Conservation (phyloP, 2,113 vertebrate genomes). For the Periophthalmodon schlosseri region DNA sequence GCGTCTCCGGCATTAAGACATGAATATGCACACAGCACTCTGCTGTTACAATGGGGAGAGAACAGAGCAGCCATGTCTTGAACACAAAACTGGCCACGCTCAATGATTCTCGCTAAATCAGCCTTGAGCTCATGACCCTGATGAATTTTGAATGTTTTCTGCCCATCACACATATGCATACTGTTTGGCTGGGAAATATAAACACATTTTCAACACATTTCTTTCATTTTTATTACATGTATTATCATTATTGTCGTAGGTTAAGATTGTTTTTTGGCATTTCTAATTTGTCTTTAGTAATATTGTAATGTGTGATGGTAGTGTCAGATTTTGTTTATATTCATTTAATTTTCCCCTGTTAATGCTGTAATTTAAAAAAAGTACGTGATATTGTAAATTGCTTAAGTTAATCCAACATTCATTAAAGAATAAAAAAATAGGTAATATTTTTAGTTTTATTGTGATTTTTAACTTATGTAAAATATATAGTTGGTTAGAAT, state of each 20-base stretch:
- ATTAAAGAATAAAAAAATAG: neutral
- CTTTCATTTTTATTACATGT: neutral
- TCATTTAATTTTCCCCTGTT: neutral
- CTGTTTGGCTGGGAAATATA: conserved; percentile 25
- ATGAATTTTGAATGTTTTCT: conserved; percentile 57
- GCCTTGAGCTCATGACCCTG: conserved; percentile 55
- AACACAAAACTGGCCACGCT: conserved; percentile 3
- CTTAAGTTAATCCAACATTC: neutral
- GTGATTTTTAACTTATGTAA: neutral
- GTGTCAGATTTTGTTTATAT: neutral
- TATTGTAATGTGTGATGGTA: neutral
- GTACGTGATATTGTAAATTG: neutral
- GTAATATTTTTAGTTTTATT: neutral
- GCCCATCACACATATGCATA: conserved; percentile 37
- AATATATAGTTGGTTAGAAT: neutral
- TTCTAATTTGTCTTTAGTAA: neutral
- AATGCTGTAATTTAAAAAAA: neutral
- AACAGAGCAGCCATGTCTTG: conserved; percentile 27
- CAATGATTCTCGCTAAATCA: conserved; percentile 39
- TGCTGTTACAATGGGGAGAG: conserved; percentile 15
- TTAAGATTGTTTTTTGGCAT: neutral
- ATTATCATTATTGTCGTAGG: neutral
- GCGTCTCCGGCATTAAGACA: conserved; percentile 67
- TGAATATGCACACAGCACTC: conserved; percentile 52
- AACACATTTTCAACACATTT: neutral